phyloP scores from a whole-genome alignment of 2,113 vertebrate genomes.

The Willisornis vidua region DNA sequence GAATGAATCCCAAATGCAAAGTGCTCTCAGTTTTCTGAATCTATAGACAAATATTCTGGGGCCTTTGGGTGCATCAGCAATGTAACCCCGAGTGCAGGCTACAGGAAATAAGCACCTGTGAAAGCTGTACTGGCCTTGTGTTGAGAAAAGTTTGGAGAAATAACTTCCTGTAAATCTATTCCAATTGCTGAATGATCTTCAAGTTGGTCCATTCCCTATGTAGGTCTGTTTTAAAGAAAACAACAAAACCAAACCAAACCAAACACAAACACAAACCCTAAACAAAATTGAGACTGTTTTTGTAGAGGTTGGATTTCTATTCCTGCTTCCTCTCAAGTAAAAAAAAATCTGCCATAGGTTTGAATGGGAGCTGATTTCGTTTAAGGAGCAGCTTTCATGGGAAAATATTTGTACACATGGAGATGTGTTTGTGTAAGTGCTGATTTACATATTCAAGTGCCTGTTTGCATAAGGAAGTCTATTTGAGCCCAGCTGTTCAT shows the following conservation, averaged over 20 bases:
- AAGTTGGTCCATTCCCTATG: background rate
- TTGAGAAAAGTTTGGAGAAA: background rate
- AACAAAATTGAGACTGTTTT: background rate
- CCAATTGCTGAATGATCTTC: background rate
- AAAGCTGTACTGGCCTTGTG: background rate
- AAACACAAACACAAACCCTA: background rate
- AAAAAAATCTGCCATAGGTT: background rate
- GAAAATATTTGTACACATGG: background rate
- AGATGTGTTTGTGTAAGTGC: background rate
- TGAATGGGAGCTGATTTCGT: background rate
- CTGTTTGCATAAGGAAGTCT: background rate
- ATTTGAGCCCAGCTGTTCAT: background rate
- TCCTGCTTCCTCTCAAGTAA: background rate
- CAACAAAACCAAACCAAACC: background rate
- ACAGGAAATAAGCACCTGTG: background rate
- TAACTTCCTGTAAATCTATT: background rate
- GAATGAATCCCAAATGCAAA: background rate
- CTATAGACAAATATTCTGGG: background rate
- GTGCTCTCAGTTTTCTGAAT: background rate
- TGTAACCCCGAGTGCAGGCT: background rate
- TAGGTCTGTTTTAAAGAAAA: background rate
- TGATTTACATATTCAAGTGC: background rate
- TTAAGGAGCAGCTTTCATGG: background rate
- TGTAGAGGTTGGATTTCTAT: background rate
- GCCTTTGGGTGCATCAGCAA: background rate